Conservation (phyloP, 2,888 invertebrate genomes). For the Spodoptera picta region DNA sequence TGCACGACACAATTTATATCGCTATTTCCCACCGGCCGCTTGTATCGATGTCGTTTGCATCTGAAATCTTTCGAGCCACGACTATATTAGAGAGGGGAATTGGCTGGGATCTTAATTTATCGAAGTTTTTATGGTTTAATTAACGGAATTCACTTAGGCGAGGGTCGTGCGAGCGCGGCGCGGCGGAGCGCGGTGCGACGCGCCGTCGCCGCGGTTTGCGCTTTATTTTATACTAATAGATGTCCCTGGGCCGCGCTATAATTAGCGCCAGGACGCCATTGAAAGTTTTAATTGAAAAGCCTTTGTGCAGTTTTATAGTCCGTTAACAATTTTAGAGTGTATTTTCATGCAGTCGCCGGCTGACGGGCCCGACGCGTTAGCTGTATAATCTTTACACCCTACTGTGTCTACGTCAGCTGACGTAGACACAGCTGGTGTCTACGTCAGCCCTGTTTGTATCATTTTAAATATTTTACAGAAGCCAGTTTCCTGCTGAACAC, state of each 20-base stretch:
- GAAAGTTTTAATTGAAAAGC: slow-evolving; percentile 88
- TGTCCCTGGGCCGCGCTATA: slow-evolving; percentile 78
- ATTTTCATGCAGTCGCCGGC: slow-evolving; percentile 67
- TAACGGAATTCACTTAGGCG: slow-evolving; percentile 89
- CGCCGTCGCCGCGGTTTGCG: slow-evolving; percentile 71
- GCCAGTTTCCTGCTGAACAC: not conserved
- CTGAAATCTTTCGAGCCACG: slow-evolving; percentile 83
- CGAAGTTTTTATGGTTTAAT: slow-evolving; percentile 90
- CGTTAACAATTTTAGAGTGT: slow-evolving; percentile 80
- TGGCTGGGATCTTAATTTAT: slow-evolving; percentile 89
- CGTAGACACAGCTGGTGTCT: slow-evolving; percentile 60
- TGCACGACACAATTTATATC: slow-evolving; percentile 77
- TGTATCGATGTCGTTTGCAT: slow-evolving; percentile 87
- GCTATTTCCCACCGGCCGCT: slow-evolving; percentile 69
- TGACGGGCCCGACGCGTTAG: slow-evolving; percentile 24
- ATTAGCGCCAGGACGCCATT: slow-evolving; percentile 83
- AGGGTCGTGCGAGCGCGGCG: slow-evolving; percentile 61
- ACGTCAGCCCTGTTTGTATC: slow-evolving; percentile 18
- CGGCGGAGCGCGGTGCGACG: slow-evolving; percentile 57
- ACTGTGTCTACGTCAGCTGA: slow-evolving; percentile 51
- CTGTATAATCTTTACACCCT: slow-evolving; percentile 72
- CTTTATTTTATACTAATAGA: slow-evolving; percentile 85
- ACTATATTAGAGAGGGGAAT: slow-evolving; percentile 87
- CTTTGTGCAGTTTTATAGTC: slow-evolving; percentile 86
- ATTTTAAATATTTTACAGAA: slow-evolving; percentile 16